Percentiles rank a stretch among this genome's conserved stretches.
Conservation (phyloP, 1,140 invertebrate species). For the Drosophila nikananu region DNA sequence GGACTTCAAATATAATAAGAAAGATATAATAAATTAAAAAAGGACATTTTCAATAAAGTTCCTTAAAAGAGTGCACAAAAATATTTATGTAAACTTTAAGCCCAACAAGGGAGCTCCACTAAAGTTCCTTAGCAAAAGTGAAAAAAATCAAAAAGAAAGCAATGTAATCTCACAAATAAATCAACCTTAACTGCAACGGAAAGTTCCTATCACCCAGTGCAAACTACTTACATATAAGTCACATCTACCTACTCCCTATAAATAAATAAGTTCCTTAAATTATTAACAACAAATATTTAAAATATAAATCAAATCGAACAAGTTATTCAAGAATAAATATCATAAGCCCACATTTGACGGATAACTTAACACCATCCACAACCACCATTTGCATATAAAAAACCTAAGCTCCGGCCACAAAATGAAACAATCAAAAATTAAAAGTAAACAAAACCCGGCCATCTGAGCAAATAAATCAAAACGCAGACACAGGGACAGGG, state of each 20-base stretch:
- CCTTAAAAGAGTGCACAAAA: not conserved
- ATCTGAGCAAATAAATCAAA: constrained; percentile 64
- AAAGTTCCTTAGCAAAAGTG: constrained; percentile 62
- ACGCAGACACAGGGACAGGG: constrained; percentile 9
- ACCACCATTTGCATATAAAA: constrained; percentile 7
- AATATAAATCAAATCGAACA: constrained; percentile 14
- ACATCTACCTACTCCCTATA: constrained; percentile 6
- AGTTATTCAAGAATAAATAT: constrained; percentile 22
- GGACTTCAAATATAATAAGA: not conserved
- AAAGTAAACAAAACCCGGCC: constrained; percentile 38
- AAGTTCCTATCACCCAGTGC: constrained; percentile 70
- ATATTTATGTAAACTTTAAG: not conserved
- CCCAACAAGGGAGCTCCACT: constrained; percentile 1
- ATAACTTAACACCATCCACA: constrained; percentile 15
- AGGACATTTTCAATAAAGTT: not conserved
- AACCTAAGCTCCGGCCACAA: constrained; percentile 31
- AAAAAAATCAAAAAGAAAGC: constrained; percentile 19
- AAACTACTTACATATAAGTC: constrained; percentile 20
- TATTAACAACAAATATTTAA: constrained; percentile 19
- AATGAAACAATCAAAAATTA: constrained; percentile 47
- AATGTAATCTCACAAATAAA: constrained; percentile 27
- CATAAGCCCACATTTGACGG: not conserved
- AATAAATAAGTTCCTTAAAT: constrained; percentile 17
- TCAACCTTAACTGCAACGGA: constrained; percentile 21
- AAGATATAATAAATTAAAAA: not conserved